Conservation (phyloP, 2,888 invertebrate genomes). For the Hemithea aestivaria region DNA sequence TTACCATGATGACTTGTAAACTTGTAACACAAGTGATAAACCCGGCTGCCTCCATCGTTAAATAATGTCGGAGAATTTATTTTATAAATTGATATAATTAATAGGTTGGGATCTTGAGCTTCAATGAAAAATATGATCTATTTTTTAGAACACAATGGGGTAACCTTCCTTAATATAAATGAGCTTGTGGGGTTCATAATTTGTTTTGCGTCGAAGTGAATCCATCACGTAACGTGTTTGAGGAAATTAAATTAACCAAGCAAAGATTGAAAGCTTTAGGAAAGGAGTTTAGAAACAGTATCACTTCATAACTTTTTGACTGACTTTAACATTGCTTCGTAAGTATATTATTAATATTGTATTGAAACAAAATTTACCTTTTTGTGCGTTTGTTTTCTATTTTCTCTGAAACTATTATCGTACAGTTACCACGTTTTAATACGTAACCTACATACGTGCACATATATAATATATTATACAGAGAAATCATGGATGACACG, state of each 20-base stretch:
- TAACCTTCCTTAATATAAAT: constrained; percentile 17
- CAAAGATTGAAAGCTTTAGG: constrained; percentile 13
- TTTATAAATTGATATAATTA: constrained; percentile 20
- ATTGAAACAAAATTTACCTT: no score
- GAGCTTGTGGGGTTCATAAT: constrained; percentile 20
- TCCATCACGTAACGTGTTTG: constrained; percentile 18
- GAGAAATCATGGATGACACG: no score
- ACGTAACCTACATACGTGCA: no score
- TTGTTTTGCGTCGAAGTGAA: constrained; percentile 19
- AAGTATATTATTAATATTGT: no score
- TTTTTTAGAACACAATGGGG: constrained; percentile 21
- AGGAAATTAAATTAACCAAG: constrained; percentile 19
- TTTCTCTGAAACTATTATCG: no score
- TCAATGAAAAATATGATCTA: constrained; percentile 16
- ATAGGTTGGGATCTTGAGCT: constrained; percentile 16
- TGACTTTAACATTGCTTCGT: no score
- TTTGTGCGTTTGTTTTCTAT: no score
- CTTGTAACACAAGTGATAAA: constrained; percentile 11
- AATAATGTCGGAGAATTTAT: constrained; percentile 14
- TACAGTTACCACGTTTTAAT: no score
- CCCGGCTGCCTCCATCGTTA: constrained; percentile 8
- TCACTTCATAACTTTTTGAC: no score
- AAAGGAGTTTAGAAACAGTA: constrained; percentile 3
- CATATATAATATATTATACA: no score
- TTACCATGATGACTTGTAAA: no score